A percentile compares a stretch with the other conserved stretches of the same genome.
phyloP scores from a whole-genome alignment of 2,797 vertebrate genomes.

The Melanotaenia nigrans region DNA sequence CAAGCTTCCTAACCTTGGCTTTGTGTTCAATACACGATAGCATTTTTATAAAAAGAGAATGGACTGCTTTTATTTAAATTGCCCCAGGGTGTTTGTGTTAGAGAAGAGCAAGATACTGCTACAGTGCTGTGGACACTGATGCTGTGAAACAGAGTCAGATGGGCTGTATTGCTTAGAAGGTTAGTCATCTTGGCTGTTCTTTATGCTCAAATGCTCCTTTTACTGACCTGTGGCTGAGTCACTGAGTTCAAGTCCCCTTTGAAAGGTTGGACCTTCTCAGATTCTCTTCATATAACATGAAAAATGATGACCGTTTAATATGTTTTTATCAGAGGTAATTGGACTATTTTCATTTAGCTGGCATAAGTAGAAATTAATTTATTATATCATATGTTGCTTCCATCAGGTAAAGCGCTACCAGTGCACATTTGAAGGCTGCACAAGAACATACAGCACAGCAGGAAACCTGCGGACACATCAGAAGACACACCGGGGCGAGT shows the following conservation, averaged over 20 bases:
- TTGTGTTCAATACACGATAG: slow-evolving; percentile 40
- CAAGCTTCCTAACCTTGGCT: slow-evolving; percentile 28
- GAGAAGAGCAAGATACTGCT: slow-evolving; percentile 38
- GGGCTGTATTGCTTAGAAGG: slow-evolving; percentile 45
- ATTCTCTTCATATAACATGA: slow-evolving; percentile 32
- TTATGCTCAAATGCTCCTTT: slow-evolving; percentile 48
- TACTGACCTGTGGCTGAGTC: slow-evolving; percentile 60
- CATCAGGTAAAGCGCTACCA: slow-evolving; percentile 97
- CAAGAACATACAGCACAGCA: slow-evolving; percentile 96
- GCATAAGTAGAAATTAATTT: background rate
- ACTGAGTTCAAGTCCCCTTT: slow-evolving; percentile 46
- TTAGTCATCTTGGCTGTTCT: slow-evolving; percentile 59
- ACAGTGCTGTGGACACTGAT: slow-evolving; percentile 34
- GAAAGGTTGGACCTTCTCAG: slow-evolving; percentile 55
- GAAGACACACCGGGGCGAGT: slow-evolving; percentile 97
- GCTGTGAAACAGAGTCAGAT: slow-evolving; percentile 48
- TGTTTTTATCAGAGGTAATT: background rate
- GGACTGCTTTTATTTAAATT: slow-evolving; percentile 46
- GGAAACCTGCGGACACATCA: slow-evolving; percentile 98
- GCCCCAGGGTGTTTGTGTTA: slow-evolving; percentile 45
- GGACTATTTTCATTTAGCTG: background rate
- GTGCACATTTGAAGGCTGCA: slow-evolving; percentile 98
- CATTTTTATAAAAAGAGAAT: slow-evolving; percentile 45
- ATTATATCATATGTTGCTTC: background rate
- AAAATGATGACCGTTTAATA: background rate